phyloP scores from a whole-genome alignment of 2,113 vertebrate species.

The Zapus hudsonius region DNA sequence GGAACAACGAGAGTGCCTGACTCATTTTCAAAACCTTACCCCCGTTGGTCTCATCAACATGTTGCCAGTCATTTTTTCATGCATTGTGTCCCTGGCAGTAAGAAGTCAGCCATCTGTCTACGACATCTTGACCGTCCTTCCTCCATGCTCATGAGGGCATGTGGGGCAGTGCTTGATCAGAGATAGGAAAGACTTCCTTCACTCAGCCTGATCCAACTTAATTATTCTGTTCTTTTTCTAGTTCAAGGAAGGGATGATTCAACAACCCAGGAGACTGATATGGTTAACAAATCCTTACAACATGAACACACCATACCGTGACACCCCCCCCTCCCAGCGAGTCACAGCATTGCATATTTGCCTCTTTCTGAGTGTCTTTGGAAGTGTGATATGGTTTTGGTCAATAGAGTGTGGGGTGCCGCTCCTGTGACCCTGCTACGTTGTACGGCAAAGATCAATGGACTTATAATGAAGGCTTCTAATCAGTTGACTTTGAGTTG shows the following conservation, averaged over 20 bases:
- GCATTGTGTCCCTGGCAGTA: background rate
- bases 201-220: background rate
- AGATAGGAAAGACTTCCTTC: background rate
- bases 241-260: conserved; percentile 23
- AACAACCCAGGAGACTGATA: background rate
- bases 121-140: background rate
- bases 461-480: background rate
- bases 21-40: background rate
- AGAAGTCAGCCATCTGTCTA: background rate
- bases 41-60: background rate
- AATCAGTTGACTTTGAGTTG: background rate
- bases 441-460: background rate
- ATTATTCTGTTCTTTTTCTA: conserved; percentile 25
- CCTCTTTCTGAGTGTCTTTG: background rate
- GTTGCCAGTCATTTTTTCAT: background rate
- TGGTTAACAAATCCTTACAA: background rate
- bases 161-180: background rate
- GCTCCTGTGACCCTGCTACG: background rate
- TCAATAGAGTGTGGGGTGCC: background rate
- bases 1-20: background rate
- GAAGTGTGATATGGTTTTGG: background rate
- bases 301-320: background rate
- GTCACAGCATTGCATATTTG: background rate
- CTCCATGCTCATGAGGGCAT: background rate
- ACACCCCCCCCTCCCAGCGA: background rate